A percentile compares a stretch with the other conserved stretches of the same genome.
Evolutionary conservation across 2,797 vertebrate genomes (phyloP).

Genomic region (Distichodus sexfasciatus): DNA sequence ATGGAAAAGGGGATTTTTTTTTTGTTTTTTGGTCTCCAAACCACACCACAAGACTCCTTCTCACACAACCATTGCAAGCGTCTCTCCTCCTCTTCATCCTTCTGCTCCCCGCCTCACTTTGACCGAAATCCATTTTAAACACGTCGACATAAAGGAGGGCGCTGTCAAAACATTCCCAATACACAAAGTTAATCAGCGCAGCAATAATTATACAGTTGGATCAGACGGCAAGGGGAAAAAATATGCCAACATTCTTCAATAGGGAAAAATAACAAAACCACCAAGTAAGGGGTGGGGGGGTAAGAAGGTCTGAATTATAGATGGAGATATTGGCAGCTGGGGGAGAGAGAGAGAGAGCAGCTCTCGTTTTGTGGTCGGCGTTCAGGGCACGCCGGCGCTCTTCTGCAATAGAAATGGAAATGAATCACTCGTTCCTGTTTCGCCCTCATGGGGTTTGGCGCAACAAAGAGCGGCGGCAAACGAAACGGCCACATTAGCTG

Average conservation of each 20-base stretch:
- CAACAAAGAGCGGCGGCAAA: not conserved
- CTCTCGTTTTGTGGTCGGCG: not conserved
- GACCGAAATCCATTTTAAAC: conserved; percentile 1
- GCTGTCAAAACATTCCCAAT: conserved; percentile 9
- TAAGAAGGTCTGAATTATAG: not conserved
- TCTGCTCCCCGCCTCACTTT: not conserved
- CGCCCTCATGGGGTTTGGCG: conserved; percentile 1
- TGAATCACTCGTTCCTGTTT: not conserved
- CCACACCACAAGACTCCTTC: conserved; percentile 20
- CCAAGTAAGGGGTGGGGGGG: not conserved
- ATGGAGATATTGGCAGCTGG: not conserved
- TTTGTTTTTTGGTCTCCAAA: not conserved
- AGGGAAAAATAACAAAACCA: not conserved
- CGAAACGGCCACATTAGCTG: conserved; percentile 15
- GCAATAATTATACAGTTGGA: not conserved
- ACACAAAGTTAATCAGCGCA: conserved; percentile 2
- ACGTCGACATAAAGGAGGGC: not conserved
- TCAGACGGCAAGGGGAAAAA: conserved; percentile 5
- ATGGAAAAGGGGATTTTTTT: not conserved
- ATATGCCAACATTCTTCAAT: not conserved
- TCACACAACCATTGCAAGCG: conserved; percentile 5
- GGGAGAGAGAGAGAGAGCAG: not conserved
- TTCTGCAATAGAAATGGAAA: not conserved
- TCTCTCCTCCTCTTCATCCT: not conserved
- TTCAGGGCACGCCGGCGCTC: not conserved